phyloP scores from a whole-genome alignment of 2,797 vertebrate genomes.

The Poeciliopsis infans region DNA sequence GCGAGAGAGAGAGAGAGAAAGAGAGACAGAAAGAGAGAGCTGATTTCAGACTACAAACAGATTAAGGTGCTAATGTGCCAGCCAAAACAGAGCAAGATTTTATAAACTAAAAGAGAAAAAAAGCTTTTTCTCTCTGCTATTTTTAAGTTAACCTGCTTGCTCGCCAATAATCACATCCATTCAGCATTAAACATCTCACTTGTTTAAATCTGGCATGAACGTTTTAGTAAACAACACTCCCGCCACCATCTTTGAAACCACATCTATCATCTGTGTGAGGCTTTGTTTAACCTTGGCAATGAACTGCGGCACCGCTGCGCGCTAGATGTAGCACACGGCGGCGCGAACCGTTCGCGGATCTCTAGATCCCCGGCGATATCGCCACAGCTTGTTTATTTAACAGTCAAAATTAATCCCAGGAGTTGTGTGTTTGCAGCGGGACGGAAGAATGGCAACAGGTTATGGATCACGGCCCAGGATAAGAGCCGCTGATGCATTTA shows the following conservation, averaged over 20 bases:
- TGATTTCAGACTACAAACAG: background rate
- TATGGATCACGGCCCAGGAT: constrained; percentile 62
- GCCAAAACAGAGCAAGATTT: constrained; percentile 1
- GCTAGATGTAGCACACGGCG: constrained; percentile 23
- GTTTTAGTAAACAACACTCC: constrained; percentile 26
- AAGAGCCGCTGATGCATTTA: constrained; percentile 51
- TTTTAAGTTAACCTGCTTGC: constrained; percentile 1
- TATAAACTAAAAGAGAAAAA: background rate
- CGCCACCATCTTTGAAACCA: constrained; percentile 45
- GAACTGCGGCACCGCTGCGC: constrained; percentile 41
- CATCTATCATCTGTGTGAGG: constrained; percentile 54
- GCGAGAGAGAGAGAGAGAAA: background rate
- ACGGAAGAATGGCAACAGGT: constrained; percentile 62
- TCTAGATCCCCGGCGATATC: constrained; percentile 56
- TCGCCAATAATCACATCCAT: constrained; percentile 3
- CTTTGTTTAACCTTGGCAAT: constrained; percentile 50
- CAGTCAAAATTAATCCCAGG: constrained; percentile 43
- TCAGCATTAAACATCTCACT: constrained; percentile 8
- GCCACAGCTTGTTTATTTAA: constrained; percentile 60
- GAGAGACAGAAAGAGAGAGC: background rate
- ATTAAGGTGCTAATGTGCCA: background rate
- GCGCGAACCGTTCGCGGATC: constrained; percentile 25
- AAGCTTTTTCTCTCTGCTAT: background rate
- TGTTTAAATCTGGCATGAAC: constrained; percentile 19
- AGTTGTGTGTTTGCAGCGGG: constrained; percentile 47